Evolutionary conservation across 2,888 invertebrate species (phyloP), one percentile per base, ranked within the genome.

Genomic region (Belgica antarctica): DNA sequence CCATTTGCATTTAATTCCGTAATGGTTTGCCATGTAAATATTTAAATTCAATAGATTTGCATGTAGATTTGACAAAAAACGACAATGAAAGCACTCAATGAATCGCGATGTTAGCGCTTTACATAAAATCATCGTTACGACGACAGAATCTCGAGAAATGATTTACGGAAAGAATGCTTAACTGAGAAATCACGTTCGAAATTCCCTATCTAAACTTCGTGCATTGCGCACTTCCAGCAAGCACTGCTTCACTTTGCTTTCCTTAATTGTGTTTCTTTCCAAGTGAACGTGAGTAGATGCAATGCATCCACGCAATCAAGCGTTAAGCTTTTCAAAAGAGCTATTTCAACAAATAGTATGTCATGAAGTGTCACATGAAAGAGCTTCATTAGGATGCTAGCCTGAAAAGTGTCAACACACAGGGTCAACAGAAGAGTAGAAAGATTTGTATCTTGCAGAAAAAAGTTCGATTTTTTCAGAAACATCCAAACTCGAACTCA

Each of bases 261-360:
- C 52, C 22, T 52, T 41, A 41, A 34, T n/a, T n/a, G 34, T n/a
- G 10, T 41, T 52, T 22, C 52, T 52, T 52, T 31, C 3, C 22
- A 52, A 5, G 17, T 22, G 41, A 52, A 52, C 52, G 52, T 52
- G 52, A 52, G 52, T 22, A 52, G 52, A 52, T 52, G 52, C 17
- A 22, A 52, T 52, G 52, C 17, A 52, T 17, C 52, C 2, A 17
- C 52, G 8, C 22, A 52, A 17, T 52, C 52, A 10, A 41, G 41
- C 52, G 22, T 22, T 8, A 52, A 52, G 52, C 5, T 52, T 52
- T 17, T 52, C 3, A 10, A 52, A 19, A 22, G 3, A 52, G 2
- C 52, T 22, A 52, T 52, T 52, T 22, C 12, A 12, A 19, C 17
- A n/a, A 52, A 19, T 52, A 41, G 17, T 52, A 52, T 52, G 52